A percentile compares a stretch with the other conserved stretches of the same genome.
Evolutionary conservation across 1,140 invertebrate species (phyloP).

Genomic region (Druon quercuslanigerum): DNA sequence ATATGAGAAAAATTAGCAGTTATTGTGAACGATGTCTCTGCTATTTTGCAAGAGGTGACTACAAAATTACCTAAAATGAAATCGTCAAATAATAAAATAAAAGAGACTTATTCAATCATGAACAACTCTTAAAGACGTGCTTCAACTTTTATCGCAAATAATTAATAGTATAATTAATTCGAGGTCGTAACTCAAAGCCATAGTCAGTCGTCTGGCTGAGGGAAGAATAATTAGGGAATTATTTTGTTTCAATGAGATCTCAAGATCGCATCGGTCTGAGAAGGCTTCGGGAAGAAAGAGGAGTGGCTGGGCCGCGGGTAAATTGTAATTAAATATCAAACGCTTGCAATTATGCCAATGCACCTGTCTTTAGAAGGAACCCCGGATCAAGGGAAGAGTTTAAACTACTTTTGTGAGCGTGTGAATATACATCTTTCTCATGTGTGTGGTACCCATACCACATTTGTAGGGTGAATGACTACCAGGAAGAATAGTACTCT

Average conservation of each 20-base stretch:
- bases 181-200: slow-evolving; percentile 56
- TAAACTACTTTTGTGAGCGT: background rate
- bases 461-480: background rate
- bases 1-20: no score
- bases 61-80: no score
- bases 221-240: slow-evolving; percentile 68
- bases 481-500: background rate
- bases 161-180: slow-evolving; percentile 69
- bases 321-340: slow-evolving; percentile 74
- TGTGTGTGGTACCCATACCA: background rate
- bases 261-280: slow-evolving; percentile 57
- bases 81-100: background rate
- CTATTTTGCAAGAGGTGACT: no score
- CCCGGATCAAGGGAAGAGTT: background rate
- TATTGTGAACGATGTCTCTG: no score
- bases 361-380: slow-evolving; percentile 55
- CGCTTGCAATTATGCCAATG: slow-evolving; percentile 66
- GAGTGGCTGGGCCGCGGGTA: slow-evolving; percentile 36
- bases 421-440: no score
- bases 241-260: slow-evolving; percentile 62
- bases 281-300: slow-evolving; percentile 26
- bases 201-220: slow-evolving; percentile 21
- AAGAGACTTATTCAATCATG: background rate
- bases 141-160: slow-evolving; percentile 53
- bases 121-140: slow-evolving; percentile 19